A percentile compares a stretch with the other conserved stretches of the same genome.
These are phyloP conservation scores for Champsocephalus esox DNA, from an alignment of 2,797 vertebrate species.

Conservation along the genomic window DNA sequence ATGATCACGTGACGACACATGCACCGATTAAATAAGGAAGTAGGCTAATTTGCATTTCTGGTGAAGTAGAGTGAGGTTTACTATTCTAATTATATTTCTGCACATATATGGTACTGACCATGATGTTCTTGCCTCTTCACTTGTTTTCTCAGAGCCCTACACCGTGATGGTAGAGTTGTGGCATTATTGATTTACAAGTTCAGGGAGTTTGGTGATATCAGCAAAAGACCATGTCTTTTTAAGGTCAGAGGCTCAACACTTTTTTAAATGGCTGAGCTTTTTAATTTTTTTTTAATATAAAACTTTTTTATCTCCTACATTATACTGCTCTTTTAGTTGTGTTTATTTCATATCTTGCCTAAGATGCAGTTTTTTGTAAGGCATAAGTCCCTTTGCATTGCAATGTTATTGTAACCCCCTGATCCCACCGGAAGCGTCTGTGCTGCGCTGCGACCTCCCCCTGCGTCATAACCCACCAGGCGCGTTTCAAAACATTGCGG, in stretches of 20 bases:
- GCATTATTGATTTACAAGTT: not conserved
- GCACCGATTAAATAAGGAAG: slow-evolving; percentile 64
- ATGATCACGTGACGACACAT: not conserved
- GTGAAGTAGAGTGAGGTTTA: not conserved
- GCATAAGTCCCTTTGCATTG: not conserved
- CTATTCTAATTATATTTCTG: slow-evolving; percentile 13
- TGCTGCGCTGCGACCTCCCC: no score
- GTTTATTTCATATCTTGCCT: not conserved
- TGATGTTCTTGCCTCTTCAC: not conserved
- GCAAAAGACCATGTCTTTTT: not conserved
- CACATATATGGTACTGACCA: not conserved
- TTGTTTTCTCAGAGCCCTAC: not conserved
- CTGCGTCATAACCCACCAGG: no score
- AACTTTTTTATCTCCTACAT: not conserved
- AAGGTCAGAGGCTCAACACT: not conserved
- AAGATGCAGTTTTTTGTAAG: not conserved
- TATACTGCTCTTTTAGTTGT: not conserved
- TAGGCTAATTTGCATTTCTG: slow-evolving; percentile 1
- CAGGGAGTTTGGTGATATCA: not conserved
- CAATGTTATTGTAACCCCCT: not conserved
- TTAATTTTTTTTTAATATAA: no score
- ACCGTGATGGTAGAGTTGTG: not conserved
- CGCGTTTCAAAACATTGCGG: no score
- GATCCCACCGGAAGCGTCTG: no score
- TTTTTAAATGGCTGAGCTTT: not conserved